Percentiles rank a stretch among this genome's conserved stretches.
These are phyloP conservation scores for Lycocorax pyrrhopterus DNA, from an alignment of 2,113 vertebrate genomes.

Conservation along the genomic window DNA sequence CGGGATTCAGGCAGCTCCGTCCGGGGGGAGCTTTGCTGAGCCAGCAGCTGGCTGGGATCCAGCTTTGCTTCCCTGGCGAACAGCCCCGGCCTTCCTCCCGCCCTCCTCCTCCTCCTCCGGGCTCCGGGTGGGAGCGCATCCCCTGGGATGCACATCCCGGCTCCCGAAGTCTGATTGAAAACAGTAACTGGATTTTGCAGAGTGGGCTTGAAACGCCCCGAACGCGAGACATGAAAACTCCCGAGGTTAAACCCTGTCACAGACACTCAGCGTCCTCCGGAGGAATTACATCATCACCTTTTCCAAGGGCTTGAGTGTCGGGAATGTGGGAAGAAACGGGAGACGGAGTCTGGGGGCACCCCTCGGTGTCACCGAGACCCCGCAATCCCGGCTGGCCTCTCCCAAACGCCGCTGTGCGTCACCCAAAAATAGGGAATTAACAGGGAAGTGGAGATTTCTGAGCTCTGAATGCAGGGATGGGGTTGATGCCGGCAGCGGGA, in stretches of 20 bases:
- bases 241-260: slow-evolving; percentile 4
- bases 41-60: background rate
- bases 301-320: background rate
- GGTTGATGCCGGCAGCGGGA: background rate
- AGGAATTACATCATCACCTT: slow-evolving; percentile 31
- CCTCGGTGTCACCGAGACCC: background rate
- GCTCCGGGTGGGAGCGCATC: background rate
- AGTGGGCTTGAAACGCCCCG: background rate
- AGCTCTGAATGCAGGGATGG: accelerated
- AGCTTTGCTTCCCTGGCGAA: background rate
- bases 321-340: background rate
- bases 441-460: background rate
- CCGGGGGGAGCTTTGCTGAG: background rate
- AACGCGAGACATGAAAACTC: background rate
- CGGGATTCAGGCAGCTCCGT: background rate
- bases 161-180: background rate
- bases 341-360: background rate
- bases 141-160: background rate
- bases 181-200: background rate
- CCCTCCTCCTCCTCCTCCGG: background rate
- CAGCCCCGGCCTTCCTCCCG: background rate
- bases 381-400: accelerated
- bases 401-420: accelerated
- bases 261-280: background rate
- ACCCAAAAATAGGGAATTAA: background rate